phyloP scores from a whole-genome alignment of 2,888 invertebrate species.

The Yponomeuta plumbellus region DNA sequence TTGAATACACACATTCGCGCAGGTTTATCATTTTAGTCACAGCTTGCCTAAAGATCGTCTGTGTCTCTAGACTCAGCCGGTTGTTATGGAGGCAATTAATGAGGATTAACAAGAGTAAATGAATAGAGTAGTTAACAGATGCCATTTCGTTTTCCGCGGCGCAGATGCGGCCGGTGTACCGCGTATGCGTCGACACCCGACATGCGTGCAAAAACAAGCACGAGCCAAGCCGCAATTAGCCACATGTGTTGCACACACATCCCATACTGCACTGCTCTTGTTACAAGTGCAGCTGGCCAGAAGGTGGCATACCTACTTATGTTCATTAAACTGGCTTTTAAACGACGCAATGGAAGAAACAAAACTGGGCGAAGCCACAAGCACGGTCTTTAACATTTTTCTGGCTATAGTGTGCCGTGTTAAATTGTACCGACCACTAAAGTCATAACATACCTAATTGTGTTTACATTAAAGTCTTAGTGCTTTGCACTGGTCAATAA shows the following conservation, averaged over 20 bases:
- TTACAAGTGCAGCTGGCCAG: neutral
- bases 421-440: neutral
- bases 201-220: constrained; percentile 40
- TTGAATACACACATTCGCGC: constrained; percentile 11
- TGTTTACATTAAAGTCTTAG: neutral
- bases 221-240: constrained; percentile 23
- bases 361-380: neutral
- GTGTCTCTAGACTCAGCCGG: neutral
- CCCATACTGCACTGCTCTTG: constrained; percentile 5
- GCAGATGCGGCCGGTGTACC: constrained; percentile 28
- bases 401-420: neutral
- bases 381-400: neutral
- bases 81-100: neutral
- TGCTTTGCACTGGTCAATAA: neutral
- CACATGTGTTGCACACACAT: constrained; percentile 17
- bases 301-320: neutral
- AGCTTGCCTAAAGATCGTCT: neutral
- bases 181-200: constrained; percentile 7
- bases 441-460: neutral
- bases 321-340: neutral
- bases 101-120: neutral
- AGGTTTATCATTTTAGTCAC: neutral
- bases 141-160: constrained; percentile 46
- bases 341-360: neutral
- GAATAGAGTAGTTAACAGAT: constrained; percentile 36